Percentiles rank a stretch among this genome's conserved stretches.
phyloP scores from a whole-genome alignment of 1,140 invertebrate genomes.

The Drosophila seguyi region DNA sequence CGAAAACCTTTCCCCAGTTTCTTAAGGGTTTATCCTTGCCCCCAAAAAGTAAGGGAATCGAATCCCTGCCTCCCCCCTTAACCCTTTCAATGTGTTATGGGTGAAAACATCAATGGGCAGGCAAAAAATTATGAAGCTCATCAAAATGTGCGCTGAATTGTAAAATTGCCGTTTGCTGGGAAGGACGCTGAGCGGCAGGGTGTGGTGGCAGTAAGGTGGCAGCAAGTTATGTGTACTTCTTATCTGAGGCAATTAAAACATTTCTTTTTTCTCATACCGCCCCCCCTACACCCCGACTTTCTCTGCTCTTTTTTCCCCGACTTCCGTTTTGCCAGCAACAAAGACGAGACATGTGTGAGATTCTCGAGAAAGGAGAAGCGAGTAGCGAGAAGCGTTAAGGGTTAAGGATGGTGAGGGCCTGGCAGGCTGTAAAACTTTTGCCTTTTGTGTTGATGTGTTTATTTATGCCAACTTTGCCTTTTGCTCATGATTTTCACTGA shows the following conservation, averaged over 20 bases:
- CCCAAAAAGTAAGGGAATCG: neutral
- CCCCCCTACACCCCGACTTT: neutral
- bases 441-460: conserved; percentile 80
- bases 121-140: conserved; percentile 80
- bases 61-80: neutral
- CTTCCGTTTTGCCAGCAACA: conserved; percentile 58
- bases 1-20: neutral
- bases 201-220: conserved; percentile 4
- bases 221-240: conserved; percentile 74
- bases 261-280: conserved; percentile 36
- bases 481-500: conserved; percentile 60
- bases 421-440: conserved; percentile 62
- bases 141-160: conserved; percentile 82
- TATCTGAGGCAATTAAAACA: conserved; percentile 82
- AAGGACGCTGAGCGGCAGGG: neutral
- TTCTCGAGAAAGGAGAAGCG: neutral
- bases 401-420: conserved; percentile 16
- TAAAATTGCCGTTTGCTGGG: conserved; percentile 67
- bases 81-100: conserved; percentile 49
- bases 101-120: conserved; percentile 77
- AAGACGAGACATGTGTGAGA: conserved; percentile 53
- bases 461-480: conserved; percentile 61
- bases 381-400: neutral
- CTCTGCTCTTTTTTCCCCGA: conserved; percentile 37
- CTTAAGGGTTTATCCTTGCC: neutral